phyloP scores from a whole-genome alignment of 2,113 vertebrate genomes.

The Canis aureus region DNA sequence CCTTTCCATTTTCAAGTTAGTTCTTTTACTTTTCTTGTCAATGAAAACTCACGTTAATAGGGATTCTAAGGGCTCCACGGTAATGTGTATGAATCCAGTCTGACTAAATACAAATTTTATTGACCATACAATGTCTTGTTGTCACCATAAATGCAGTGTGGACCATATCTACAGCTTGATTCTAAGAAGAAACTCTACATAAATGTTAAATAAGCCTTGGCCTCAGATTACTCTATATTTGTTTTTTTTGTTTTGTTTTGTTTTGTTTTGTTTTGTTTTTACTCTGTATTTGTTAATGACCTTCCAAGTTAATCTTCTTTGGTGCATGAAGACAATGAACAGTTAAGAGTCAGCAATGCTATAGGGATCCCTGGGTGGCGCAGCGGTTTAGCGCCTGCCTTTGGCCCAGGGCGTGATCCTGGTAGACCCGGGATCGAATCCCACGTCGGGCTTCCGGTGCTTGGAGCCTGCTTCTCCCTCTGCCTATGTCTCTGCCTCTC shows the following conservation, averaged over 20 bases:
- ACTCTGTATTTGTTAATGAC: background rate
- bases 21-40: background rate
- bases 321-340: background rate
- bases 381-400: too few species aligned
- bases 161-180: background rate
- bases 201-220: background rate
- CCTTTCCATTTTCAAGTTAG: background rate
- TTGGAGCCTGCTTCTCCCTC: too few species aligned
- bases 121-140: background rate
- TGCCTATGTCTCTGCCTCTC: too few species aligned
- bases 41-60: background rate
- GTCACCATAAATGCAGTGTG: background rate
- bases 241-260: too few species aligned
- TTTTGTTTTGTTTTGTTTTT: too few species aligned
- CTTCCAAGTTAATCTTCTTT: background rate
- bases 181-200: background rate
- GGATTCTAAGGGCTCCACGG: background rate
- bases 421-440: too few species aligned
- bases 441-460: too few species aligned
- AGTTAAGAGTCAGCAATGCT: background rate
- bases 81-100: background rate
- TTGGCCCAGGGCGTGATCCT: too few species aligned
- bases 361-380: too few species aligned
- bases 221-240: background rate
- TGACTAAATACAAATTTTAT: background rate